phyloP scores from a whole-genome alignment of 2,113 vertebrate species.

The Anseranas semipalmata region DNA sequence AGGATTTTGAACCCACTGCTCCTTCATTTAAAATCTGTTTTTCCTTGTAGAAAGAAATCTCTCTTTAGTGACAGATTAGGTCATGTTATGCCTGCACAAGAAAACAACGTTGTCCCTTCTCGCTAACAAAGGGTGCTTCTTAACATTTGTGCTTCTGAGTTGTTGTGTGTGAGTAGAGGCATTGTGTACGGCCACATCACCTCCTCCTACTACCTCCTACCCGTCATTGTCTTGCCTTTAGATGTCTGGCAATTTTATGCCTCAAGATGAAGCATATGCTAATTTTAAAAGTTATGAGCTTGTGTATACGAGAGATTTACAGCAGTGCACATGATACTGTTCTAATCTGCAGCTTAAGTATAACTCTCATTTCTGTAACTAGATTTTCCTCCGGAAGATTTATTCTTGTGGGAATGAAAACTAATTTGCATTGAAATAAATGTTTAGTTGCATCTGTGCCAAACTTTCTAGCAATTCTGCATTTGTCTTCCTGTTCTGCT shows the following conservation, averaged over 20 bases:
- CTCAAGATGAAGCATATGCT: not conserved
- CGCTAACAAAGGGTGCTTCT: not conserved
- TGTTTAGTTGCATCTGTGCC: not conserved
- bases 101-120: not conserved
- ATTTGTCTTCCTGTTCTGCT: constrained; percentile 4
- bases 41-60: not conserved
- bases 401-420: constrained; percentile 16
- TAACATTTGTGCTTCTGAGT: not conserved
- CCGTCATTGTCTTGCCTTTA: not conserved
- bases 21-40: not conserved
- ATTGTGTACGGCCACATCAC: not conserved
- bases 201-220: not conserved
- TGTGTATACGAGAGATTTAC: not conserved
- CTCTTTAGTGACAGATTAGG: not conserved
- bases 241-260: not conserved
- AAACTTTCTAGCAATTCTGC: constrained; percentile 12
- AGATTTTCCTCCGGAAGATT: not conserved
- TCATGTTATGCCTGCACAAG: not conserved
- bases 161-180: not conserved
- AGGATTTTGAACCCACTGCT: not conserved
- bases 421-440: not conserved
- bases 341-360: not conserved
- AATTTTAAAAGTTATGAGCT: not conserved
- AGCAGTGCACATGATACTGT: not conserved
- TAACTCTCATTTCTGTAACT: not conserved